Percentiles rank a stretch among this genome's conserved stretches.
phyloP scores from a whole-genome alignment of 1,140 invertebrate genomes.

The Bombus waltoni region DNA sequence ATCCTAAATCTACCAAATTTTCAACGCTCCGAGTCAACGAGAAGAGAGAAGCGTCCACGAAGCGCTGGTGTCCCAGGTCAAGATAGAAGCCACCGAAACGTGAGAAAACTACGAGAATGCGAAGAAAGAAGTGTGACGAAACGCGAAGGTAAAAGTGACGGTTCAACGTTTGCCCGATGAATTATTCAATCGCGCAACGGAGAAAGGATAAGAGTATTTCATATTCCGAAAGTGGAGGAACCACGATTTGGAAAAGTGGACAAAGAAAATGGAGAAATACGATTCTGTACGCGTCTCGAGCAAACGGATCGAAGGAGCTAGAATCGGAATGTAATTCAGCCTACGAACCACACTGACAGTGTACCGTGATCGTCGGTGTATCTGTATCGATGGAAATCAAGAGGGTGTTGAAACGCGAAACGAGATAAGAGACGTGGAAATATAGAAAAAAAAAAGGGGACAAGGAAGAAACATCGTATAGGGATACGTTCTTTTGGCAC shows the following conservation, averaged over 20 bases:
- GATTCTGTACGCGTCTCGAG: neutral
- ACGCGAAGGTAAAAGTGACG: constrained; percentile 42
- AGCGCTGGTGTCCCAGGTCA: constrained; percentile 56
- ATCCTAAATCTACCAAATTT: constrained; percentile 51
- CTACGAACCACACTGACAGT: neutral
- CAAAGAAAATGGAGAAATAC: neutral
- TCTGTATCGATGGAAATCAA: neutral
- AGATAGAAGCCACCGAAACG: constrained; percentile 46
- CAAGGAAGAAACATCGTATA: neutral
- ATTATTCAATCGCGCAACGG: constrained; percentile 30
- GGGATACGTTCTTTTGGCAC: constrained; percentile 60
- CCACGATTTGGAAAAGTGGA: neutral
- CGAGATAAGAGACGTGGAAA: neutral
- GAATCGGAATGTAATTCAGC: neutral
- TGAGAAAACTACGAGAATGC: constrained; percentile 32
- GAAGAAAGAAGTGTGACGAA: constrained; percentile 26
- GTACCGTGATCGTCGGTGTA: neutral
- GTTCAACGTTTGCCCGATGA: constrained; percentile 6
- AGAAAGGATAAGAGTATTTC: neutral
- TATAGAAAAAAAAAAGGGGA: neutral
- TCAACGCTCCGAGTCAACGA: neutral
- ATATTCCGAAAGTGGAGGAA: no score
- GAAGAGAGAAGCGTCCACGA: constrained; percentile 38
- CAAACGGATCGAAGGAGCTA: neutral
- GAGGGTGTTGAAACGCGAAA: no score